Evolutionary conservation across 2,888 invertebrate species (phyloP).

Genomic region (Hemistola chrysoprasaria): DNA sequence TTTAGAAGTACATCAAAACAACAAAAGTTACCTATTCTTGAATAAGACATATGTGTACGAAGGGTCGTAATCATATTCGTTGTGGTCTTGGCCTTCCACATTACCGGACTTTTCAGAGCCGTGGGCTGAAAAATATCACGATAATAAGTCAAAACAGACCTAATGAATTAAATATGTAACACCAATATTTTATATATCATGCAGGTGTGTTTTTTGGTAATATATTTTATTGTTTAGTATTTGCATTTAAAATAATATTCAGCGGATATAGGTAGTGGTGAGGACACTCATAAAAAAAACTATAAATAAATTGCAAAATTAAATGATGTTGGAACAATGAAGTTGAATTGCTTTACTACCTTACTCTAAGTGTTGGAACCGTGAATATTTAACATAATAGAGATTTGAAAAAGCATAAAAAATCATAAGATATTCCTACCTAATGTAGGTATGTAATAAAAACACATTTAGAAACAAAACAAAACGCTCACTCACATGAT

Average conservation of each 20-base stretch:
- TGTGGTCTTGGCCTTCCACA: slow-evolving; percentile 67
- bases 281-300: no score
- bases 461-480: background rate
- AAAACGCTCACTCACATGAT: no score
- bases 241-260: no score
- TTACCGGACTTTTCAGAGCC: slow-evolving; percentile 46
- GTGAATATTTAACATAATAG: no score
- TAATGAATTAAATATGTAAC: slow-evolving; percentile 12
- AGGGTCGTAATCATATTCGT: slow-evolving; percentile 86
- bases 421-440: no score
- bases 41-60: slow-evolving; percentile 91
- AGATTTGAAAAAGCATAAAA: no score
- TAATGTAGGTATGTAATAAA: background rate
- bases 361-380: no score
- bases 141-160: slow-evolving; percentile 9
- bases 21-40: slow-evolving; percentile 84
- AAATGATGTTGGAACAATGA: no score
- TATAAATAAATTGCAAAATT: no score
- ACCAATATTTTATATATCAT: slow-evolving; percentile 23
- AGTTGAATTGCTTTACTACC: no score
- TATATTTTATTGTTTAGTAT: no score
- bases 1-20: slow-evolving; percentile 9
- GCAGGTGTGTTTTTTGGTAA: slow-evolving; percentile 16
- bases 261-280: no score
- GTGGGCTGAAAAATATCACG: slow-evolving; percentile 51